Evolutionary conservation across 64 coral and sea anemone genomes (phyloP), one percentile per base, ranked within the genome.

Genomic region (Stylophora pistillata): DNA sequence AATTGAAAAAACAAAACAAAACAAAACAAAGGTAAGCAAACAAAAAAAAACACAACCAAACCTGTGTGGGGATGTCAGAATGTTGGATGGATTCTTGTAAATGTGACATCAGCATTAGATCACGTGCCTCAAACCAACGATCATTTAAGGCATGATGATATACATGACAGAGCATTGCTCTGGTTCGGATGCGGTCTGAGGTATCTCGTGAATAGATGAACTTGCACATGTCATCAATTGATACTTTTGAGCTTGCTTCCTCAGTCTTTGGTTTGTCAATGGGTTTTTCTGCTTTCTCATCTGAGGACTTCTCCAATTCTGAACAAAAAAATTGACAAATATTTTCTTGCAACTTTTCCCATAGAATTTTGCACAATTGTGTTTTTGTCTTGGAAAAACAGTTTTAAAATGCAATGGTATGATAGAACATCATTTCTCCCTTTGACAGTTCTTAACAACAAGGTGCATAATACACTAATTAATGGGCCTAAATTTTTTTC

Each of bases 51-150:
- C 37, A 47, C 37, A 3, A 47, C 3, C 53, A 72, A 71, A 98
- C 96, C 96, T 98, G 96, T 31, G 96, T 98, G 56, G 93, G 93
- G 18, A 98, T 95, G 69, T 98, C 96, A 78, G 96, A 98, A 85
- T 95, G 93, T 17, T 95, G 93, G 30, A 98, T 94, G 65, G 90
- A 90, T 27, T 98, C 96, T 56, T 98, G 96, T 30, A 98, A 76
- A 88, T 98, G 96, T 53, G 96, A 98, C 96, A 95, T 98, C 4
- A 98, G 93, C 86, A 98, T 90, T 30, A 98, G 81, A 83, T 98
- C 94, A 28, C 96, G 87, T 83, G 96, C 93, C 73, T 94, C 96
- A 91, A 92, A 98, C 96, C 96, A 98, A 32, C 93, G 47, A 89
- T 98, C 91, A 91, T 98, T 93, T 37, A 98, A 59, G 27, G 93